phyloP scores from a whole-genome alignment of 2,797 vertebrate genomes.

The Anguilla anguilla region DNA sequence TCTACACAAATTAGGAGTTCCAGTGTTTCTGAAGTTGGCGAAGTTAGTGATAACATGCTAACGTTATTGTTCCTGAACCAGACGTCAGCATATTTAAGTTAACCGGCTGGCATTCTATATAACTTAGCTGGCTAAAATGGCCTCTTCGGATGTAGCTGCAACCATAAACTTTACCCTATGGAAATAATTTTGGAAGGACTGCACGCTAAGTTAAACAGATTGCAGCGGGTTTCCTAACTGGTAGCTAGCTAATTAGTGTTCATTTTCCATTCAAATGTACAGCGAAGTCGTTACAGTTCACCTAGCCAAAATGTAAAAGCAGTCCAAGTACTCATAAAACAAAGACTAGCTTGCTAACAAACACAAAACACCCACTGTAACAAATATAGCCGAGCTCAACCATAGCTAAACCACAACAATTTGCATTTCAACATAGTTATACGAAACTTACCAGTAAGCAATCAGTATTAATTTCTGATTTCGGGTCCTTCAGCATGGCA shows the following conservation, averaged over 20 bases:
- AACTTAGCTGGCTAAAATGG: not conserved
- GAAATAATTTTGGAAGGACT: not conserved
- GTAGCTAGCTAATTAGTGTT: not conserved
- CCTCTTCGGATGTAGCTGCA: not conserved
- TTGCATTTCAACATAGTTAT: not conserved
- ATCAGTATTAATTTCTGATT: conserved; percentile 97
- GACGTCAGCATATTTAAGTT: not conserved
- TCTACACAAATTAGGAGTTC: conserved; percentile 30
- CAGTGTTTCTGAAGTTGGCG: not conserved
- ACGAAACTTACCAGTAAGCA: conserved; percentile 93
- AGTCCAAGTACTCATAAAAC: not conserved
- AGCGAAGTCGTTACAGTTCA: not conserved
- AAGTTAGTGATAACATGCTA: not conserved
- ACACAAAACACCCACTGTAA: not conserved
- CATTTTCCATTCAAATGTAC: not conserved
- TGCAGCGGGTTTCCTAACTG: not conserved
- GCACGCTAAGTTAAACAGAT: not conserved
- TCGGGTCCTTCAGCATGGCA: conserved; percentile 92
- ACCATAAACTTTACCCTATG: not conserved
- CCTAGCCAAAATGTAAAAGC: not conserved
- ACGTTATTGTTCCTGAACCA: not conserved
- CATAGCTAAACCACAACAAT: not conserved
- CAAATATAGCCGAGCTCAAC: not conserved
- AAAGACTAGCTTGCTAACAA: not conserved
- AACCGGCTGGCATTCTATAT: not conserved